These are phyloP conservation scores for Polydesmus complanatus DNA, from an alignment of 2,888 invertebrate species.

Conservation along the genomic window DNA sequence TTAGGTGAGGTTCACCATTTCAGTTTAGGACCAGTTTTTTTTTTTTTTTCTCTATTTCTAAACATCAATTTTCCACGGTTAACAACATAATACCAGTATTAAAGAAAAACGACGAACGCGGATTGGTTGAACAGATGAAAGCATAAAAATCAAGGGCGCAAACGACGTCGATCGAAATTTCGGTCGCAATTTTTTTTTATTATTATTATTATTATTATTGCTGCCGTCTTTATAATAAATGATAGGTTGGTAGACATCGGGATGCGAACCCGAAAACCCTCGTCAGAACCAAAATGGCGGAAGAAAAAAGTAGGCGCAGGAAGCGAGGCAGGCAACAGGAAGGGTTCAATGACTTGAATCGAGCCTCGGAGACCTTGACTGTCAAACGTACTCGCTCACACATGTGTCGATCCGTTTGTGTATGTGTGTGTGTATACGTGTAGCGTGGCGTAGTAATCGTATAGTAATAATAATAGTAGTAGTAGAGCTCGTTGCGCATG, in stretches of 20 bases:
- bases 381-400: neutral
- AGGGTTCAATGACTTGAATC: neutral
- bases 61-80: too few species aligned
- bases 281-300: neutral
- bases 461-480: too few species aligned
- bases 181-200: neutral
- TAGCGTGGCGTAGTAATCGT: neutral
- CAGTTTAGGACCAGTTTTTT: too few species aligned
- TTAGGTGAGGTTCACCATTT: too few species aligned
- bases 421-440: neutral
- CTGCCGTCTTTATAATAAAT: neutral
- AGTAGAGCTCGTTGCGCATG: too few species aligned
- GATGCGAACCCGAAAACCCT: too few species aligned
- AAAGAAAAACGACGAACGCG: too few species aligned
- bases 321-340: neutral
- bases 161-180: neutral
- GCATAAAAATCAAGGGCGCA: neutral
- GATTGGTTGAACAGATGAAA: too few species aligned
- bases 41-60: too few species aligned
- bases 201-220: neutral
- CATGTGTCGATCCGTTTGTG: too few species aligned
- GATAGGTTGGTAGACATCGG: too few species aligned
- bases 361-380: neutral
- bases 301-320: neutral
- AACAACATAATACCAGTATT: too few species aligned